Evolutionary conservation across 2,113 vertebrate species (phyloP), one percentile per base, ranked within the genome.

Genomic region (Myrmecophaga tridactyla): DNA sequence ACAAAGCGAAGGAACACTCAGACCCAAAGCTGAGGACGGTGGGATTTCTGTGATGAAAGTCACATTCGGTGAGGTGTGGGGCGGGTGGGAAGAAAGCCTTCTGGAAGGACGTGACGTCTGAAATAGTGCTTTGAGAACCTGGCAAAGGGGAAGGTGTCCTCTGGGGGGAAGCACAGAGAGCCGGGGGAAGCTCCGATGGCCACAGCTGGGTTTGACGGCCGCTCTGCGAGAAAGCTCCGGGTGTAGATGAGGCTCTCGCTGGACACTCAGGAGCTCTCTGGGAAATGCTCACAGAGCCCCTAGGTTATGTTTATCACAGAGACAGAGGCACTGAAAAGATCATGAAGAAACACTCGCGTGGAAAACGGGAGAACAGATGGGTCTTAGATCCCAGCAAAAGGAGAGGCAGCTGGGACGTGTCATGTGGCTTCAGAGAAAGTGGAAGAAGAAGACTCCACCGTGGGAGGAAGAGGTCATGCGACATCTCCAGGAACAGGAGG

Each of bases 181-280:
- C n/a, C n/a, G 14, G 3, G 27, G 12, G 41, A 36, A 72, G n/a
- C 4, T 3, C 8, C 6, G 18, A 18, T 20, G 67, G 36, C 31
- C 12, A 27, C 6, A 29, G 17, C n/a, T 25, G 4, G 69, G 53
- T 12, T 17, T 4, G 4, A 4, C 9, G 12, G 12, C 18, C 29
- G 43, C 14, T 3, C 56, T 15, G 41, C 51, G 7, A 0, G 41
- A 41, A 6, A 0, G 12, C 2, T 12, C 1, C 3, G 36, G 29
- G 17, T 31, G 1, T 7, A 1, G 12, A 17, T 13, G 12, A 6
- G n/a, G 48, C 18, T 17, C 6, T 12, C 0, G 11, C 7, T 10
- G 34, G 43, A 4, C 6, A 2, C 27, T 29, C 2, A 2, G 5
- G 0, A 6, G 3, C 41, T 15, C 4, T 31, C 11, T 21, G 7